Evolutionary conservation across 2,888 invertebrate genomes (phyloP), one percentile per base, ranked within the genome.

Genomic region (Eubasilissa splendida): DNA sequence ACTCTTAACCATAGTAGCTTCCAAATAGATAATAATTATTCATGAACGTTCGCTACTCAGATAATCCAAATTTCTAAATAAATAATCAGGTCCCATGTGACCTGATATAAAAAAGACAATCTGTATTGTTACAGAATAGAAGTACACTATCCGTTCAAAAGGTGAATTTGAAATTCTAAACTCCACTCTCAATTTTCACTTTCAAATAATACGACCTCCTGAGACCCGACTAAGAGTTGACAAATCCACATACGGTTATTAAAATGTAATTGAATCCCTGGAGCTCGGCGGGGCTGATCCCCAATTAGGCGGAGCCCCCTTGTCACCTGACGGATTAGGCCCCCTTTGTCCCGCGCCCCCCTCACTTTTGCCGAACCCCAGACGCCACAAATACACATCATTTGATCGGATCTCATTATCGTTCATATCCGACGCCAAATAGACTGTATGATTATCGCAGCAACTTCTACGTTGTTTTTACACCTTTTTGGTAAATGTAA

Each of bases 321-420:
- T 80, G 83, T 83, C 83, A 83, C 83, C 83, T 83, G 83, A 77
- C 83, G 81, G 83, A 83, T 83, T 81, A 82, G 77, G 79, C 77
- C 79, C 76, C 79, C 66, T 79, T 56, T 66, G 65, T 66, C 42
- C 73, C 53, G 77, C 65, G 77, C 80, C 77, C 77, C 76, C 63
- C 54, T 22, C 33, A 58, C n/a, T 52, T 12, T 33, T 53, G 70
- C 60, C 65, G 50, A 60, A 65, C 65, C 74, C 79, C 71, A 53
- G 76, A 76, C 53, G 52, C 76, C 60, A 68, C 79, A 79, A 76
- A 70, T 63, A 68, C 75, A 70, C 77, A 79, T 75, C 78, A 77
- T 74, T 76, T 79, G 80, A 83, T 83, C 81, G 76, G 75, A 68
- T 80, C 68, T 79, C 65, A 79, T 83, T 83, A 79, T 77, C 76